phyloP scores from a whole-genome alignment of 2,888 invertebrate species.

The Cryptocephalus moraei region DNA sequence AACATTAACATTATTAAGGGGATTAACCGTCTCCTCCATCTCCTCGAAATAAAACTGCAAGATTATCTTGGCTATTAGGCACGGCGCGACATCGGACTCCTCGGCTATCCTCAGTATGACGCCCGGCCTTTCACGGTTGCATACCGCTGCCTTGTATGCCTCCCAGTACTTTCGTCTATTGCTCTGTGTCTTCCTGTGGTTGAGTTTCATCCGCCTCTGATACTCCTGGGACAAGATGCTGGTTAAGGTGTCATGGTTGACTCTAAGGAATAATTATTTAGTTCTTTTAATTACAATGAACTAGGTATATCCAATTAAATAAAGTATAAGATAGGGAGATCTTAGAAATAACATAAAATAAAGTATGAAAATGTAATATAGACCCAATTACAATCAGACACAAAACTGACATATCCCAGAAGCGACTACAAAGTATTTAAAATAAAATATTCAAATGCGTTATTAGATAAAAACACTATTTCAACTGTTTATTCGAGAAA shows the following conservation, averaged over 20 bases:
- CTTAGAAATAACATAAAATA: no score
- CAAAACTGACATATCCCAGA: no score
- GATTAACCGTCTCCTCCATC: conserved; percentile 24
- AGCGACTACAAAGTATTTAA: no score
- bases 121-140: conserved; percentile 43
- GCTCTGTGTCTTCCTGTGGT: conserved; percentile 49
- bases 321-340: no score
- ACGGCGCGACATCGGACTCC: conserved; percentile 45
- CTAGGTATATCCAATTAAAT: not conserved
- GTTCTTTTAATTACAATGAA: not conserved
- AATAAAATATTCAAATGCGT: no score
- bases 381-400: no score
- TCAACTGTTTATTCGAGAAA: no score
- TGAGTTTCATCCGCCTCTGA: conserved; percentile 53
- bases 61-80: conserved; percentile 48
- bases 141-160: conserved; percentile 36
- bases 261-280: conserved; percentile 12
- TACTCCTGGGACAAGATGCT: conserved; percentile 61
- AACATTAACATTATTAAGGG: conserved; percentile 37
- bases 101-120: conserved; percentile 51
- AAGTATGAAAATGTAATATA: no score
- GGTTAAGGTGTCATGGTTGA: conserved; percentile 51
- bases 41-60: conserved; percentile 39
- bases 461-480: no score
- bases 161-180: conserved; percentile 41